phyloP scores from a whole-genome alignment of 2,113 vertebrate species.

The Athene noctua region DNA sequence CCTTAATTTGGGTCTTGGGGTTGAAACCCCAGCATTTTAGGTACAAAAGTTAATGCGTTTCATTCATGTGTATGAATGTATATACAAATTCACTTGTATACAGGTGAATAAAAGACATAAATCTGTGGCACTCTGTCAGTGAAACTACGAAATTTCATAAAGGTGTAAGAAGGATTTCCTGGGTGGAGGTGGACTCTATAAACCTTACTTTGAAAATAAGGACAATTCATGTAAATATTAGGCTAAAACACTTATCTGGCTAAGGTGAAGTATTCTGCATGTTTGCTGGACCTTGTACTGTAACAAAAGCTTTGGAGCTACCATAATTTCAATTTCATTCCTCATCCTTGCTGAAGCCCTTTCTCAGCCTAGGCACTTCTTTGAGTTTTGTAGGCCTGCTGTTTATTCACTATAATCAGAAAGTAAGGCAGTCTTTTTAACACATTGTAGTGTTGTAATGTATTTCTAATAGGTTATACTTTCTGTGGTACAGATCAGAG shows the following conservation, averaged over 20 bases:
- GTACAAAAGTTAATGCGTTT: too few relatives aligned
- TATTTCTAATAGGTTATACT: not conserved
- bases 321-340: not conserved
- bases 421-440: not conserved
- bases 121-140: not conserved
- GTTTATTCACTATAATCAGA: not conserved
- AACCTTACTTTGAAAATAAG: not conserved
- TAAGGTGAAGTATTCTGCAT: not conserved
- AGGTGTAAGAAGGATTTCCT: not conserved
- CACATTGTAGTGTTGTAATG: not conserved
- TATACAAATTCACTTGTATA: not conserved
- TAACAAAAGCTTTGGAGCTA: not conserved
- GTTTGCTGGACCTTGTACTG: not conserved
- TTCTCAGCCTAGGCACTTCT: not conserved
- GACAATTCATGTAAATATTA: not conserved
- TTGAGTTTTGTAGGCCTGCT: not conserved
- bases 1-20: too few relatives aligned
- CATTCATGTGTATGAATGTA: too few relatives aligned
- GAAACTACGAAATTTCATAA: not conserved
- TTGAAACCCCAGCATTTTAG: too few relatives aligned
- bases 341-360: not conserved
- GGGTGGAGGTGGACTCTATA: not conserved
- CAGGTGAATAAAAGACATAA: not conserved
- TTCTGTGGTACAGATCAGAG: not conserved
- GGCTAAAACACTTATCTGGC: not conserved